Conservation (phyloP, 30 jellyfish, hydroid and myxozoan species). For the Euphysa ruthae region DNA sequence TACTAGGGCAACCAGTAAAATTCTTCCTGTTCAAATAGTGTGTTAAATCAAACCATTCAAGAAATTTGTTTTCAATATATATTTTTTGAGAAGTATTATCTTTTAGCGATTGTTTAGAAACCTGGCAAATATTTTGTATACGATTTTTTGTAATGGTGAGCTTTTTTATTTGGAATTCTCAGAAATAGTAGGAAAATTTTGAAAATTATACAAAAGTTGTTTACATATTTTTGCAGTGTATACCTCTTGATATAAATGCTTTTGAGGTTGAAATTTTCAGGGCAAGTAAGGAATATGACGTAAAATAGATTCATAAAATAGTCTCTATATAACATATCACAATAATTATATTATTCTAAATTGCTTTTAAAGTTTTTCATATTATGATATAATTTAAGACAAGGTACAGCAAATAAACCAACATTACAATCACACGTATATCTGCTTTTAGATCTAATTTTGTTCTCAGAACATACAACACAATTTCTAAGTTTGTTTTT, state of each 20-base stretch:
- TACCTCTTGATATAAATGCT: neutral
- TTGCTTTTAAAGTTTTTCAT: neutral
- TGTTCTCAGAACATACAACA: constrained; percentile 6
- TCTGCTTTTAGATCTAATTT: constrained; percentile 2
- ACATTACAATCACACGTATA: constrained; percentile 18
- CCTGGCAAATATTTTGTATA: too few species aligned
- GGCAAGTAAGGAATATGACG: neutral
- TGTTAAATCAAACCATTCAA: too few species aligned
- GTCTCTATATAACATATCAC: neutral
- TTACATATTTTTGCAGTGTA: neutral
- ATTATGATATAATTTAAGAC: neutral
- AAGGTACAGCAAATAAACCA: constrained; percentile 7
- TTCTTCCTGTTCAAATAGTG: too few species aligned
- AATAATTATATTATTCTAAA: neutral
- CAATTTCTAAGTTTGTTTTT: neutral
- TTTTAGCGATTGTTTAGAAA: neutral
- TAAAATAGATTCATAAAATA: neutral
- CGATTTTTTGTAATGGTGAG: too few species aligned
- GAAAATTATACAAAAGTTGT: too few species aligned
- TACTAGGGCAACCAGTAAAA: too few species aligned
- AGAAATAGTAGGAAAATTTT: too few species aligned
- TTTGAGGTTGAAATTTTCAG: neutral
- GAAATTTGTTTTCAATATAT: neutral
- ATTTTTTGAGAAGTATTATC: neutral
- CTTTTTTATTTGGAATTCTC: too few species aligned